A percentile compares a stretch with the other conserved stretches of the same genome.
These are phyloP conservation scores for Dasypolia templi DNA, from an alignment of 2,888 invertebrate genomes.

Conservation along the genomic window DNA sequence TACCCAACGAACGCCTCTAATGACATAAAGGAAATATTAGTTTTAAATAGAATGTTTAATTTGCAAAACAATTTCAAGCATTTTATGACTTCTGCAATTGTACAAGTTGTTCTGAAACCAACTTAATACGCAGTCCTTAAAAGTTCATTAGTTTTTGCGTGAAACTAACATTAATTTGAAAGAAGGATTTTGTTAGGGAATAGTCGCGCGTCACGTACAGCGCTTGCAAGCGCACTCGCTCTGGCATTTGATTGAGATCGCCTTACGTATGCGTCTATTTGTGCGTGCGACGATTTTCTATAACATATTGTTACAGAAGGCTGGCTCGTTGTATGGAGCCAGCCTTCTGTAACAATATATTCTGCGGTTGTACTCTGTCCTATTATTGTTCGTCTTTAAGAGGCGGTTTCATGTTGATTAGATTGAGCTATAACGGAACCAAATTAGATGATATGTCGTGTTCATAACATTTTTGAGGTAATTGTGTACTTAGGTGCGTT, in stretches of 20 bases:
- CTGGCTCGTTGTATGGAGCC: neutral
- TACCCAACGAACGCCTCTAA: too few relatives aligned
- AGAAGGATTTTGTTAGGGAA: too few relatives aligned
- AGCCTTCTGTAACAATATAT: neutral
- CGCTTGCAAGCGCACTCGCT: neutral
- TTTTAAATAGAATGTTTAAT: too few relatives aligned
- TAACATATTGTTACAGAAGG: too few relatives aligned
- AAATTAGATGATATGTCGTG: slow-evolving; percentile 48
- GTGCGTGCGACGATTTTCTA: neutral
- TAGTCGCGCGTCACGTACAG: neutral
- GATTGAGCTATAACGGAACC: slow-evolving; percentile 54
- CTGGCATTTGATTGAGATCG: neutral
- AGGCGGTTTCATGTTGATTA: slow-evolving; percentile 54
- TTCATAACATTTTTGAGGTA: slow-evolving; percentile 35
- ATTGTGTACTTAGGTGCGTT: slow-evolving; percentile 1
- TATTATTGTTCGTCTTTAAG: slow-evolving; percentile 41
- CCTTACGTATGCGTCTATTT: neutral
- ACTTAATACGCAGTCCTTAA: neutral
- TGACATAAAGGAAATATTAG: too few relatives aligned
- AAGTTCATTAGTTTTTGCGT: neutral
- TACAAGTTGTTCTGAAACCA: neutral
- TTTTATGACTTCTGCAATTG: neutral
- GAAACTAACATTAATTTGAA: too few relatives aligned
- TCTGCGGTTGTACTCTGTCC: neutral
- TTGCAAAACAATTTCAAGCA: neutral